Evolutionary conservation across 64 coral and sea anemone genomes (phyloP).

Genomic region (Anthopleura sola): DNA sequence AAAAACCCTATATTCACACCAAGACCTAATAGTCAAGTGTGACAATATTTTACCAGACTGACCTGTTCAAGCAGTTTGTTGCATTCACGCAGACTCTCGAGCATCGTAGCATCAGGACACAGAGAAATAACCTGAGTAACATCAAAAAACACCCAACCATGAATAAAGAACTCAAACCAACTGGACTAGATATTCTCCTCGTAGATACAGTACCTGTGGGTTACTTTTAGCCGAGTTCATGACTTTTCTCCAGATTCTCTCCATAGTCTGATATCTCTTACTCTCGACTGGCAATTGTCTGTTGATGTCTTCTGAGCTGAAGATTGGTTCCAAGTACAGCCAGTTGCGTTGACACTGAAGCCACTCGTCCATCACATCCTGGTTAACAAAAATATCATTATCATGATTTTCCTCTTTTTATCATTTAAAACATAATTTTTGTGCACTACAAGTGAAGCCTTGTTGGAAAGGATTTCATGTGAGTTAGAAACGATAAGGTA

Average conservation of each 20-base stretch:
- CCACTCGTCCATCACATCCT: slow-evolving; percentile 99
- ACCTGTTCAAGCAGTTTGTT: slow-evolving; percentile 99
- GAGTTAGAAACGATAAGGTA: too few species aligned
- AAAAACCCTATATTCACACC: too few species aligned
- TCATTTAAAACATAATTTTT: too few species aligned
- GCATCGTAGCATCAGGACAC: slow-evolving; percentile 86
- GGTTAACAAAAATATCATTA: not conserved
- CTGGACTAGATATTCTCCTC: too few species aligned
- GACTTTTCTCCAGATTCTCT: slow-evolving; percentile 97
- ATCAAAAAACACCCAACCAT: not conserved
- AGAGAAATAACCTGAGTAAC: slow-evolving; percentile 83
- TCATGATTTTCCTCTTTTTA: not conserved
- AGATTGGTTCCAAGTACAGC: slow-evolving; percentile 97
- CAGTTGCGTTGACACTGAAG: slow-evolving; percentile 91
- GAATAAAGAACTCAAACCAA: not conserved
- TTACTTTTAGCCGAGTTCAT: slow-evolving; percentile 90
- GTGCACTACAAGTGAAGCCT: too few species aligned
- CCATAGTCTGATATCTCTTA: slow-evolving; percentile 99
- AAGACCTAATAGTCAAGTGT: too few species aligned
- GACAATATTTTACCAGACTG: not conserved
- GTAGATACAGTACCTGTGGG: slow-evolving; percentile 53
- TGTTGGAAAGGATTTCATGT: too few species aligned
- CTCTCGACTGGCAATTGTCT: slow-evolving; percentile 93
- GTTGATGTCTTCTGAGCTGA: slow-evolving; percentile 97
- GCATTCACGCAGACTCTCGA: slow-evolving; percentile 91